A percentile compares a stretch with the other conserved stretches of the same genome.
Conservation (phyloP, 1,140 invertebrate genomes). For the Oncopeltus fasciatus region DNA sequence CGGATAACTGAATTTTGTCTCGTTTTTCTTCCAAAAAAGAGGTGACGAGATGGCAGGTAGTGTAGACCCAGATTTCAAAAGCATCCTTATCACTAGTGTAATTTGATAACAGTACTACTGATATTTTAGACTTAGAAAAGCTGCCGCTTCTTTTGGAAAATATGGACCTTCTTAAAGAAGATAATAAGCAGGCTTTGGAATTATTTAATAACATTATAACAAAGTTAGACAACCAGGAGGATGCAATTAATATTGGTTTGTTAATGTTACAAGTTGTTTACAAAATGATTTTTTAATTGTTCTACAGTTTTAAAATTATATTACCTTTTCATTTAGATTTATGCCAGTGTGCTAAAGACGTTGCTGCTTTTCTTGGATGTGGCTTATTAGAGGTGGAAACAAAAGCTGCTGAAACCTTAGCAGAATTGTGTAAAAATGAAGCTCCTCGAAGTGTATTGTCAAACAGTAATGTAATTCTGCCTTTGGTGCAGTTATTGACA, state of each 20-base stretch:
- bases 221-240: slow-evolving; percentile 1
- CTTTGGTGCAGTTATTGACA: slow-evolving; percentile 39
- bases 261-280: background rate
- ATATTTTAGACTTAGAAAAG: slow-evolving; percentile 12
- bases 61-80: background rate
- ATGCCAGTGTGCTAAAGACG: slow-evolving; percentile 8
- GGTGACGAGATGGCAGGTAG: background rate
- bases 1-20: background rate
- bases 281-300: background rate
- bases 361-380: slow-evolving; percentile 17
- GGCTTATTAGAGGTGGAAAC: slow-evolving; percentile 17
- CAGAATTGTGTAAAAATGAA: slow-evolving; percentile 54
- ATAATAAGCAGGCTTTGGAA: slow-evolving; percentile 11
- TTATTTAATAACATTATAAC: slow-evolving; percentile 12
- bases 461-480: slow-evolving; percentile 38
- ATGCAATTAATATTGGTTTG: slow-evolving; percentile 1
- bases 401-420: slow-evolving; percentile 43
- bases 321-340: slow-evolving; percentile 12
- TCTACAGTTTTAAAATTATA: background rate
- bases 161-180: slow-evolving; percentile 14
- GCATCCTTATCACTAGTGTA: background rate
- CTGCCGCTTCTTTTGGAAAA: slow-evolving; percentile 13
- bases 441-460: slow-evolving; percentile 49
- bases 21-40: background rate
- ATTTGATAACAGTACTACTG: background rate